Percentiles rank a stretch among this genome's conserved stretches.
Conservation (phyloP, 2,113 vertebrate species). For the Scomber japonicus region DNA sequence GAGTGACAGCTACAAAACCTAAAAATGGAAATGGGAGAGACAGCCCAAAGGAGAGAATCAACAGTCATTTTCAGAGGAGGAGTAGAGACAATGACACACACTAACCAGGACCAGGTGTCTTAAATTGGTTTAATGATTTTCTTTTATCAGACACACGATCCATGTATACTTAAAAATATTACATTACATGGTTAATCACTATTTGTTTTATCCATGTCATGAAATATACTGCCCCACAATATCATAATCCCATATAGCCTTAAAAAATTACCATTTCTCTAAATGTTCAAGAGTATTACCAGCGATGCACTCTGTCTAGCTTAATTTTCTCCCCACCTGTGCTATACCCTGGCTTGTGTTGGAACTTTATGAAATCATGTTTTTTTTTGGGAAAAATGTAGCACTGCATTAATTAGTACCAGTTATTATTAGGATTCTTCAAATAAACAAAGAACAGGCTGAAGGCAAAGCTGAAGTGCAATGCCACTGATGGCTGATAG, state of each 20-base stretch:
- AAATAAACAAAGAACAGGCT: neutral
- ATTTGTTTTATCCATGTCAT: neutral
- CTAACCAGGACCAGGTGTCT: slow-evolving; percentile 1
- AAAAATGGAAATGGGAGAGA: slow-evolving; percentile 38
- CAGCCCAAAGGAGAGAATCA: slow-evolving; percentile 2
- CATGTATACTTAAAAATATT: neutral
- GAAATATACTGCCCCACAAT: slow-evolving; percentile 6
- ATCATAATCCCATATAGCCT: slow-evolving; percentile 1
- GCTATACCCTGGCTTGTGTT: neutral
- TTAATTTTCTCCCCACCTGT: slow-evolving; percentile 40
- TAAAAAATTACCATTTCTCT: slow-evolving; percentile 14
- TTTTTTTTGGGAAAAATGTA: neutral
- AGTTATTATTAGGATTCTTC: neutral
- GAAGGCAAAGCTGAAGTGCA: too few relatives aligned
- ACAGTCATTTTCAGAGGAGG: slow-evolving; percentile 5
- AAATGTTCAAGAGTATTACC: slow-evolving; percentile 24
- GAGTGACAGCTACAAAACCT: slow-evolving; percentile 37
- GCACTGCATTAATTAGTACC: slow-evolving; percentile 11
- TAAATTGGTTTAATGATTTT: neutral
- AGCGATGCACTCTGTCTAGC: slow-evolving; percentile 1
- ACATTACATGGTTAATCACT: slow-evolving; percentile 8
- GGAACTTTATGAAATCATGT: neutral
- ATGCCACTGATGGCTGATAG: too few relatives aligned
- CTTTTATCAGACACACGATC: slow-evolving; percentile 1
- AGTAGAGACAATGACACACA: slow-evolving; percentile 10